phyloP scores from a whole-genome alignment of 2,888 invertebrate species.

The Siphlonurus alternatus region DNA sequence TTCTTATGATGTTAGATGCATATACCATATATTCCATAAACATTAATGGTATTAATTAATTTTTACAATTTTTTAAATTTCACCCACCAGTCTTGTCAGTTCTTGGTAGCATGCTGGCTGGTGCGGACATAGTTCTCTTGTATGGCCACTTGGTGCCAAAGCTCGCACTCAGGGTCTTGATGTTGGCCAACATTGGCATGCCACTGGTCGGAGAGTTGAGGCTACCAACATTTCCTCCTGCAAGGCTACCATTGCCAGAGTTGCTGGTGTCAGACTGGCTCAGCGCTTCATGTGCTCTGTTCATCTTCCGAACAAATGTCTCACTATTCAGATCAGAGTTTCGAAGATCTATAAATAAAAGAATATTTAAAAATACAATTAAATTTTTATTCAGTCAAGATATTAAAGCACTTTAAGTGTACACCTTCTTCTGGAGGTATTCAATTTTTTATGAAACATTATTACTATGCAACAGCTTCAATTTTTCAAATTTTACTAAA shows the following conservation, averaged over 20 bases:
- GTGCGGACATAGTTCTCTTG: slow-evolving; percentile 86
- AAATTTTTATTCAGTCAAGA: background rate
- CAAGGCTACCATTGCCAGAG: background rate
- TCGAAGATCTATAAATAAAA: slow-evolving; percentile 49
- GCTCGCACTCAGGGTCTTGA: slow-evolving; percentile 70
- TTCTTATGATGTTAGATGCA: no score
- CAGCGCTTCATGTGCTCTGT: slow-evolving; percentile 76
- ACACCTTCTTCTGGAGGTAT: background rate
- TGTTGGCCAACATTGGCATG: slow-evolving; percentile 21
- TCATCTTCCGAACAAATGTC: slow-evolving; percentile 66
- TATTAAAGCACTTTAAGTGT: background rate
- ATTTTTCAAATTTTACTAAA: no score
- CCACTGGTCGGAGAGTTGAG: slow-evolving; percentile 38
- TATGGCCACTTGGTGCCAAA: slow-evolving; percentile 90
- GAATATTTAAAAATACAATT: no score
- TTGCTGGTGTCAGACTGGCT: slow-evolving; percentile 31
- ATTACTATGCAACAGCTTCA: no score
- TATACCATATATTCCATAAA: no score
- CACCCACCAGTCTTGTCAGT: slow-evolving; percentile 48
- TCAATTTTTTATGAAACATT: no score
- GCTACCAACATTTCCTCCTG: background rate
- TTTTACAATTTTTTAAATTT: background rate
- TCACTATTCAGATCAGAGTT: slow-evolving; percentile 81
- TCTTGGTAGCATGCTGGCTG: slow-evolving; percentile 62
- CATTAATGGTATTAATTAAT: no score